Evolutionary conservation across 1,140 invertebrate species (phyloP).

Genomic region (Zeugodacus cucurbitae): DNA sequence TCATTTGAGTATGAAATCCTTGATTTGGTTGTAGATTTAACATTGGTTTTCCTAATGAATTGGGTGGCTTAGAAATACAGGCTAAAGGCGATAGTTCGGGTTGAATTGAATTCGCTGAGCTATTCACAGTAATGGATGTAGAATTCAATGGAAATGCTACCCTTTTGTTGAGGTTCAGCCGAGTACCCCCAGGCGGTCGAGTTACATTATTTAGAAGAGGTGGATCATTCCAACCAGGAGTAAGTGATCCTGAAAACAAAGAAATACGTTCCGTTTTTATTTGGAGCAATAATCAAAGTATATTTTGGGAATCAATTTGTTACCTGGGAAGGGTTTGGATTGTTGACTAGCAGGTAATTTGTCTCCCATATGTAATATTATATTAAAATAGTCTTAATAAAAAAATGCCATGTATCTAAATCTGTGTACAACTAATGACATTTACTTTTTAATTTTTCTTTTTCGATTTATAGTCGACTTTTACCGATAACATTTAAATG

Average conservation of each 20-base stretch:
- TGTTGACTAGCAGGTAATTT: not conserved
- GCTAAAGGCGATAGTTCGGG: not conserved
- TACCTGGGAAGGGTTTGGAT: constrained; percentile 12
- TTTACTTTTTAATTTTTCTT: too few species aligned
- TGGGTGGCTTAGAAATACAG: not conserved
- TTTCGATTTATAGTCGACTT: too few species aligned
- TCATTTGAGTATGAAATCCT: not conserved
- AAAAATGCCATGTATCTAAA: too few species aligned
- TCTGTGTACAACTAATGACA: too few species aligned
- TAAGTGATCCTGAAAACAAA: constrained; percentile 3
- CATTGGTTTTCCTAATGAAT: not conserved
- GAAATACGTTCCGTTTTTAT: not conserved
- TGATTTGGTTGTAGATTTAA: not conserved
- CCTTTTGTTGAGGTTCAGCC: not conserved
- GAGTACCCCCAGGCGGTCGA: not conserved
- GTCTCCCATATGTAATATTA: not conserved
- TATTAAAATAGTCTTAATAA: too few species aligned
- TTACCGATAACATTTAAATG: too few species aligned
- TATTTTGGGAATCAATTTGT: not conserved
- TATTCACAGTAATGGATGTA: not conserved
- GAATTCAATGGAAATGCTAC: not conserved
- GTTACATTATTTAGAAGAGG: not conserved
- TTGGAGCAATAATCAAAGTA: not conserved
- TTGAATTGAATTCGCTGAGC: not conserved
- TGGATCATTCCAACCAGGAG: constrained; percentile 6